A percentile compares a stretch with the other conserved stretches of the same genome.
Evolutionary conservation across 1,140 invertebrate species (phyloP).

Genomic region (Diploscapter pachys): DNA sequence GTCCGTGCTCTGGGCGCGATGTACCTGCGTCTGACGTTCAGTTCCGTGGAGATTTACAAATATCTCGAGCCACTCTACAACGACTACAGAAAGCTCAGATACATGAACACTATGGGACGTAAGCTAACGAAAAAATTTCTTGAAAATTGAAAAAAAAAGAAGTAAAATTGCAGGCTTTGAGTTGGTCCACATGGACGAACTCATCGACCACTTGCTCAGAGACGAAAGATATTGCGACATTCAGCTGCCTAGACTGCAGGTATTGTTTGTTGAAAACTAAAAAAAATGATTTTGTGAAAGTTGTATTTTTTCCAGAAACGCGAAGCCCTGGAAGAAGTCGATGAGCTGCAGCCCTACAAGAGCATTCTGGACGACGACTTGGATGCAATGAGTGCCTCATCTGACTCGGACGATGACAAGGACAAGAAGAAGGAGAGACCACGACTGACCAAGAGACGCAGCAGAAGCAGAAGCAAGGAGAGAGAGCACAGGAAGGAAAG

Average conservation of each 20-base stretch:
- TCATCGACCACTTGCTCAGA: conserved; percentile 84
- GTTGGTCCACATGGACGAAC: conserved; percentile 94
- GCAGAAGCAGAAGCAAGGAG: conserved; percentile 33
- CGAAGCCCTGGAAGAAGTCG: conserved; percentile 54
- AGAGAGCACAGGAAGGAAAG: conserved; percentile 18
- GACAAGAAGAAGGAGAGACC: conserved; percentile 35
- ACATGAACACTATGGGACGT: conserved; percentile 77
- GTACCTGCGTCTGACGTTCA: conserved; percentile 89
- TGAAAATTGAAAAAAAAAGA: background rate
- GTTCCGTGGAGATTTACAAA: conserved; percentile 92
- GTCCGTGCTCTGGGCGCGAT: conserved; percentile 90
- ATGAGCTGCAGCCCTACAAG: conserved; percentile 47
- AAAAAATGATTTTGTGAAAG: conserved; percentile 1
- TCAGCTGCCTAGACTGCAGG: conserved; percentile 85
- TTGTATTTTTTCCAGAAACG: conserved; percentile 43
- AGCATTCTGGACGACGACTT: conserved; percentile 52
- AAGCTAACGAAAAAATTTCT: conserved; percentile 55
- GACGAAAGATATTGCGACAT: conserved; percentile 91
- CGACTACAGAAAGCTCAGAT: conserved; percentile 88
- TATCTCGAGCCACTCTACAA: conserved; percentile 96
- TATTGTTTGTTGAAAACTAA: conserved; percentile 42
- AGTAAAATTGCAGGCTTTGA: conserved; percentile 69
- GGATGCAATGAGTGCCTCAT: conserved; percentile 44
- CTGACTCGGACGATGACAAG: conserved; percentile 45
- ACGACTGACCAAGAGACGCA: conserved; percentile 35